Evolutionary conservation across 2,797 vertebrate genomes (phyloP), one percentile per base, ranked within the genome.

Genomic region (Anolis apletophallus): DNA sequence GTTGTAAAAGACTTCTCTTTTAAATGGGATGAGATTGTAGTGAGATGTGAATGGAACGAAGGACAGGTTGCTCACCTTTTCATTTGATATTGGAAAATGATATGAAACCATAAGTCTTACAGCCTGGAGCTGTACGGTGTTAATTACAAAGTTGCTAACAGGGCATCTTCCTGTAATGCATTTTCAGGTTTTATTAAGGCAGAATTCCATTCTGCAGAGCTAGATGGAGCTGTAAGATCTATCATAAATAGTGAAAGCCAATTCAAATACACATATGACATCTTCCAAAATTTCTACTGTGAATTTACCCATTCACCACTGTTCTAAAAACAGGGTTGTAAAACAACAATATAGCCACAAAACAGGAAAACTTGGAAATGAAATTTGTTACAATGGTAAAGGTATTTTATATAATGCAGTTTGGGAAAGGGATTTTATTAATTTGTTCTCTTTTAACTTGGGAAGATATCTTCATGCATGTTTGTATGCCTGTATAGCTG

Each of bases 141-240:
- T 64, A 0, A 16, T 36, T 85, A 50, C 7, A 1, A 71, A 46
- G n/a, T 21, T 75, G 55, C 40, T 88, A 81, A 85, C 64, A 68
- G 29, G 80, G 75, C 57, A 90, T 90, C 84, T 61, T 87, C 89
- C 93, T 83, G 67, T 55, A 52, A 87, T 91, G 83, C 32, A 32
- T 88, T 84, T 90, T 77, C 89, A 84, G 71, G 57, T 54, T 92
- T 89, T 80, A 13, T 86, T 86, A 76, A 69, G 36, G 71, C 88
- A 84, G 93, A 96, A 88, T 97, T 95, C 96, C 91, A 0, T 87
- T 0, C 0, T 88, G 85, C 88, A 92, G 96, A 97, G 96, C 96
- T 97, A 97, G 96, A 94, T 96, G 96, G 96, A 96, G 96, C 96
- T 97, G 80, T 95, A 95, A 96, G 95, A 96, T 96, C 96, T 97